phyloP scores from a whole-genome alignment of 2,113 vertebrate species.

The Mungos mungo region DNA sequence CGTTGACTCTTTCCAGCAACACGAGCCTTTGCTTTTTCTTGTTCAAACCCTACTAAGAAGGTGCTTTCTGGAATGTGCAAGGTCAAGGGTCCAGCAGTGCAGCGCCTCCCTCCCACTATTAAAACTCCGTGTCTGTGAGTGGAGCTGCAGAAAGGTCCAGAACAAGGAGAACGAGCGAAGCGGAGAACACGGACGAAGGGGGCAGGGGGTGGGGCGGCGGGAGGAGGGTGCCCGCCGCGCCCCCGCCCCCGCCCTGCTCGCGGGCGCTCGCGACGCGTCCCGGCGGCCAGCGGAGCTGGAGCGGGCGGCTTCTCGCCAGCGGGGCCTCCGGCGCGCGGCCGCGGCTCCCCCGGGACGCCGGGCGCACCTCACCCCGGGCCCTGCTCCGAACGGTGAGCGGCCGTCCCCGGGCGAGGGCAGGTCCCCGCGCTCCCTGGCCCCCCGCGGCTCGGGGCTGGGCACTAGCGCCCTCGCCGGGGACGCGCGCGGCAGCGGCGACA shows the following conservation, averaged over 20 bases:
- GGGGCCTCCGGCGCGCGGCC: rapidly evolving
- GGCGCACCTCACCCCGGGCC: too few species aligned
- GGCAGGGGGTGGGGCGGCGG: rapidly evolving
- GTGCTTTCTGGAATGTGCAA: neutral
- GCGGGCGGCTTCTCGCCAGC: rapidly evolving
- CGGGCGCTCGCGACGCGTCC: rapidly evolving
- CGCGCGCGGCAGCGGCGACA: too few species aligned
- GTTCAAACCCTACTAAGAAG: neutral
- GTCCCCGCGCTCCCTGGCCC: neutral
- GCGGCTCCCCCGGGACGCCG: rapidly evolving
- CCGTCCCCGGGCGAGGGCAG: rapidly evolving
- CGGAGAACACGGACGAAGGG: too few species aligned
- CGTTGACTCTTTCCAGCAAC: neutral
- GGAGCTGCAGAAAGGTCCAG: neutral
- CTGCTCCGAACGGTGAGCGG: rapidly evolving
- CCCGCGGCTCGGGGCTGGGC: neutral
- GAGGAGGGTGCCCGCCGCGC: neutral
- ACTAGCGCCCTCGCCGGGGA: neutral
- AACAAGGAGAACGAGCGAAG: neutral
- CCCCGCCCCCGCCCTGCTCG: rapidly evolving
- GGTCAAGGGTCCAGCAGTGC: neutral
- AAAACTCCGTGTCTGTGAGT: neutral
- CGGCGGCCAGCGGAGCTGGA: neutral
- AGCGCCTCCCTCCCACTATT: neutral
- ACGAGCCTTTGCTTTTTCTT: neutral